These are phyloP conservation scores for Ictalurus punctatus DNA, from an alignment of 2,113 vertebrate genomes.

Conservation along the genomic window DNA sequence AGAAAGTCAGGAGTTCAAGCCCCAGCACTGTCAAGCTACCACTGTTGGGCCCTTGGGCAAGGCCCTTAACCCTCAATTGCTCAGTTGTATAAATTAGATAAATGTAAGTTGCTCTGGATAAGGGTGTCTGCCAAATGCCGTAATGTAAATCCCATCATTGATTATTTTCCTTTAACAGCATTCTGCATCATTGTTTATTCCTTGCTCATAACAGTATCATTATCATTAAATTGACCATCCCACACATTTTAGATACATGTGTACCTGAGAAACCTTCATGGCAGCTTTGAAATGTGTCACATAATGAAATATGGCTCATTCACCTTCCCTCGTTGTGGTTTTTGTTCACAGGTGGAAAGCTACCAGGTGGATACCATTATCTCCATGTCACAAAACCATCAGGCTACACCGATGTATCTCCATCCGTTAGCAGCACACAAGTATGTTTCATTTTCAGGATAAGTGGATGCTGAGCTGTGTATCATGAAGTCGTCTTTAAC, in stretches of 20 bases:
- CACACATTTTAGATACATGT: background rate
- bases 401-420: slow-evolving; percentile 32
- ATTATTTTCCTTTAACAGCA: background rate
- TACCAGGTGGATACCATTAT: slow-evolving; percentile 86
- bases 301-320: slow-evolving; percentile 1
- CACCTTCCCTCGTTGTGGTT: background rate
- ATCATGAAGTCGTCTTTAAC: background rate
- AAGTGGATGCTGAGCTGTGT: background rate
- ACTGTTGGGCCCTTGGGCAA: no score
- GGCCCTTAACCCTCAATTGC: no score
- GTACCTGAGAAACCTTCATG: background rate
- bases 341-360: slow-evolving; percentile 75
- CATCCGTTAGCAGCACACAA: background rate
- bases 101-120: no score
- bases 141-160: background rate
- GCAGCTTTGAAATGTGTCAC: background rate
- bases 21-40: no score
- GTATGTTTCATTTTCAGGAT: slow-evolving; percentile 5
- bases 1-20: no score
- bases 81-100: no score
- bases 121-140: no score
- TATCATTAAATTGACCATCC: background rate
- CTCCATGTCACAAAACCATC: slow-evolving; percentile 81
- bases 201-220: background rate
- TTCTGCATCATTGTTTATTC: background rate